phyloP scores from a whole-genome alignment of 2,888 invertebrate genomes.

The Pterostichus niger region DNA sequence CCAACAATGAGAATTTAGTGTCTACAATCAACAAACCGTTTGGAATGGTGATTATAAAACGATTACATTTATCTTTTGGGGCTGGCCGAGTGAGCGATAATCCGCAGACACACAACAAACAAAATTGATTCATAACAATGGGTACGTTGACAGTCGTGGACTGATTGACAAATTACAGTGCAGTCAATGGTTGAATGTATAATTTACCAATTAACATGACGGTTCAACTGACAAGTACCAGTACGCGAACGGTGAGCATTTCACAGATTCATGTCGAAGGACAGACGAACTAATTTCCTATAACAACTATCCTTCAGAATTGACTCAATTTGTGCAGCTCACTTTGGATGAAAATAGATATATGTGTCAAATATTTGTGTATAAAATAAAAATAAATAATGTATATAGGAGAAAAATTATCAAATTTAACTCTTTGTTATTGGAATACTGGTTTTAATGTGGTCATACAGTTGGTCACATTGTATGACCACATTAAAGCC shows the following conservation, averaged over 20 bases:
- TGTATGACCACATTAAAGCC: too few species aligned
- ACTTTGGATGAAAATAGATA: too few species aligned
- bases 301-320: too few species aligned
- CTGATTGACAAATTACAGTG: slow-evolving; percentile 49
- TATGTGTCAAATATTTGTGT: too few species aligned
- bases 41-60: slow-evolving; percentile 17
- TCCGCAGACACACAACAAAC: slow-evolving; percentile 35
- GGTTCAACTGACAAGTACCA: slow-evolving; percentile 21
- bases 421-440: too few species aligned
- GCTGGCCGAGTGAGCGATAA: not conserved
- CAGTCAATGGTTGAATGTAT: slow-evolving; percentile 47
- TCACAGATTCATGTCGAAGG: not conserved
- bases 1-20: slow-evolving; percentile 45
- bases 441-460: too few species aligned
- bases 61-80: slow-evolving; percentile 43
- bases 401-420: too few species aligned
- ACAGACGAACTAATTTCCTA: too few species aligned
- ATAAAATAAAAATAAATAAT: too few species aligned
- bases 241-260: slow-evolving; percentile 3
- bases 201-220: slow-evolving; percentile 41
- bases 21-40: slow-evolving; percentile 14
- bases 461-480: too few species aligned
- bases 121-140: slow-evolving; percentile 48
- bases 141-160: slow-evolving; percentile 9
- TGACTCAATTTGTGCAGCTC: too few species aligned